These are phyloP conservation scores for Aix galericulata DNA, from an alignment of 2,113 vertebrate species.

Conservation along the genomic window DNA sequence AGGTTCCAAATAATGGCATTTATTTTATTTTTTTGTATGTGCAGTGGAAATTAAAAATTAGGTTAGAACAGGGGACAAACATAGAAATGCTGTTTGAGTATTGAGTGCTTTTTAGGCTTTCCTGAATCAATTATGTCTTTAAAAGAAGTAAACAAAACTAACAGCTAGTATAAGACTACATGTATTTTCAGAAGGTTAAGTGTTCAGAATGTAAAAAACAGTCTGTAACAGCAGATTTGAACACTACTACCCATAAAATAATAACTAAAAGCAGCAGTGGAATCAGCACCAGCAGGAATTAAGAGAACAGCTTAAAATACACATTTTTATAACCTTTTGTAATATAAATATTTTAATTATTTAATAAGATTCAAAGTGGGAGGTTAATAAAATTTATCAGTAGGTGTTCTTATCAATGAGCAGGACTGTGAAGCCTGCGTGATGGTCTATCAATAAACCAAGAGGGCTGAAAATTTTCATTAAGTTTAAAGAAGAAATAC, in stretches of 20 bases:
- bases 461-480: slow-evolving; percentile 43
- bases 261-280: neutral
- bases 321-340: slow-evolving; percentile 1
- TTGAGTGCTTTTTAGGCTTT: neutral
- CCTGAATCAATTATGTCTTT: neutral
- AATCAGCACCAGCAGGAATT: slow-evolving; percentile 25
- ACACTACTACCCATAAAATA: neutral
- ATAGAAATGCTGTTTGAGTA: neutral
- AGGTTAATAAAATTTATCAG: slow-evolving; percentile 70
- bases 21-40: neutral
- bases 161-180: neutral
- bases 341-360: slow-evolving; percentile 65
- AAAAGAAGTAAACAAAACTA: neutral
- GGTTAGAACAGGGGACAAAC: neutral
- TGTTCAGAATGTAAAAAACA: neutral
- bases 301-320: slow-evolving; percentile 20
- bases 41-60: neutral
- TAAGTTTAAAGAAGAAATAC: slow-evolving; percentile 40
- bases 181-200: neutral
- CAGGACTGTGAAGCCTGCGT: slow-evolving; percentile 23
- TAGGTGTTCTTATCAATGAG: slow-evolving; percentile 67
- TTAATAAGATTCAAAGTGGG: slow-evolving; percentile 66
- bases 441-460: slow-evolving; percentile 57
- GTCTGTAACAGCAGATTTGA: neutral
- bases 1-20: too few species aligned